Percentiles rank a stretch among this genome's conserved stretches.
Evolutionary conservation across 2,888 invertebrate genomes (phyloP).

Genomic region (Muschampia plurimacula): DNA sequence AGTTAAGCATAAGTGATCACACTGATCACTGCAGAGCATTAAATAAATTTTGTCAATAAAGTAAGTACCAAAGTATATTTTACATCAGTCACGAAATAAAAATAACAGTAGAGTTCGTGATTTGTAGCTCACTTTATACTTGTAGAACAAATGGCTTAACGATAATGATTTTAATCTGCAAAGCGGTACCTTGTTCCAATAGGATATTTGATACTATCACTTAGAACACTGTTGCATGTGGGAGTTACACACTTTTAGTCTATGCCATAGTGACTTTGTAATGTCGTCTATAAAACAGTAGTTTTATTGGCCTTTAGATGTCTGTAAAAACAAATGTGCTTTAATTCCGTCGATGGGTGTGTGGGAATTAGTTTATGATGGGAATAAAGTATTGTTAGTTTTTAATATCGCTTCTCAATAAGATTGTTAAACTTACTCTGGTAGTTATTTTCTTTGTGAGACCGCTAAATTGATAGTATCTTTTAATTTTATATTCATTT

Average conservation of each 20-base stretch:
- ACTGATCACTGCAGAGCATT: too few species aligned
- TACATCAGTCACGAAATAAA: background rate
- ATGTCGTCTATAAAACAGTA: constrained; percentile 44
- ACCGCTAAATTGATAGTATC: background rate
- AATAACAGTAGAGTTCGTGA: background rate
- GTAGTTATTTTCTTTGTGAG: background rate
- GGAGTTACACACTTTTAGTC: constrained; percentile 34
- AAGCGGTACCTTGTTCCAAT: constrained; percentile 35
- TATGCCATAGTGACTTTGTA: constrained; percentile 39
- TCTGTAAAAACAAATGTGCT: constrained; percentile 35
- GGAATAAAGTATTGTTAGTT: constrained; percentile 5
- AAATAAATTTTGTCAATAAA: too few species aligned
- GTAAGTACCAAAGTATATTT: too few species aligned
- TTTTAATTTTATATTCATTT: background rate
- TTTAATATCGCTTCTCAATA: background rate
- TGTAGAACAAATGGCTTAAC: constrained; percentile 14
- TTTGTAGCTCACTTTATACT: background rate
- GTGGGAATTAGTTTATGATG: constrained; percentile 3
- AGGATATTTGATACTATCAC: constrained; percentile 38
- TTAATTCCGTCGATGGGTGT: constrained; percentile 29
- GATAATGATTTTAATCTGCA: constrained; percentile 34
- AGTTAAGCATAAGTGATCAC: too few species aligned
- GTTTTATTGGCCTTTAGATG: constrained; percentile 42
- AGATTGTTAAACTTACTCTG: background rate
- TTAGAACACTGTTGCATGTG: constrained; percentile 33